phyloP scores from a whole-genome alignment of 2,797 vertebrate genomes.

The Pantherophis vulpinus region DNA sequence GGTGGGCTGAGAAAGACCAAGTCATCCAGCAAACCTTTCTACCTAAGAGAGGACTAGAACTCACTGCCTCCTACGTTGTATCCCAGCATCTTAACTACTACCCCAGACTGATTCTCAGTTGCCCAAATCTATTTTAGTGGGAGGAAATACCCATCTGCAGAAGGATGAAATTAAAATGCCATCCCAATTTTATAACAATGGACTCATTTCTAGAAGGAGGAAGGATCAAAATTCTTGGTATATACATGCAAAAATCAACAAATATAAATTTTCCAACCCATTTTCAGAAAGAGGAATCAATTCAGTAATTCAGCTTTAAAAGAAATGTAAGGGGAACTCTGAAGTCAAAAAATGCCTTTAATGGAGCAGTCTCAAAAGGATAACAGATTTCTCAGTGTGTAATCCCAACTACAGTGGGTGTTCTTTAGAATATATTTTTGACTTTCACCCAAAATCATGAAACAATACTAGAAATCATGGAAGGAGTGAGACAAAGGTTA shows the following conservation, averaged over 20 bases:
- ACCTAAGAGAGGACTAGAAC: not conserved
- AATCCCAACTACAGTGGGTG: not conserved
- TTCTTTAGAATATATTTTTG: constrained; percentile 2
- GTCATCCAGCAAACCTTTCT: not conserved
- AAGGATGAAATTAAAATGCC: not conserved
- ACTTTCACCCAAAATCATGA: not conserved
- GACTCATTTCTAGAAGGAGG: not conserved
- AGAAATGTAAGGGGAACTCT: not conserved
- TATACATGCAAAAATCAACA: not conserved
- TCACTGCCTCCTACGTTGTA: not conserved
- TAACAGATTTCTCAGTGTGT: not conserved
- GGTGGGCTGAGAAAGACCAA: not conserved
- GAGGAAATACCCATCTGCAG: not conserved
- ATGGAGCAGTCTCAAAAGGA: not conserved
- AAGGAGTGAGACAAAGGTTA: not conserved
- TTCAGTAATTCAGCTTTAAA: not conserved
- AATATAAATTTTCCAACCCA: not conserved
- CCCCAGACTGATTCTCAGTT: not conserved
- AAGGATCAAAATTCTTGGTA: not conserved
- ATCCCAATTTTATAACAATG: not conserved
- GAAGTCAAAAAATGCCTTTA: not conserved
- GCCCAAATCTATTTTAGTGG: not conserved
- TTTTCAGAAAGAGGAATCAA: not conserved
- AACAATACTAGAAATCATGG: not conserved
- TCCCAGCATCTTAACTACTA: not conserved